Conservation (phyloP, 1,140 invertebrate species). For the Oryctes rhinoceros region DNA sequence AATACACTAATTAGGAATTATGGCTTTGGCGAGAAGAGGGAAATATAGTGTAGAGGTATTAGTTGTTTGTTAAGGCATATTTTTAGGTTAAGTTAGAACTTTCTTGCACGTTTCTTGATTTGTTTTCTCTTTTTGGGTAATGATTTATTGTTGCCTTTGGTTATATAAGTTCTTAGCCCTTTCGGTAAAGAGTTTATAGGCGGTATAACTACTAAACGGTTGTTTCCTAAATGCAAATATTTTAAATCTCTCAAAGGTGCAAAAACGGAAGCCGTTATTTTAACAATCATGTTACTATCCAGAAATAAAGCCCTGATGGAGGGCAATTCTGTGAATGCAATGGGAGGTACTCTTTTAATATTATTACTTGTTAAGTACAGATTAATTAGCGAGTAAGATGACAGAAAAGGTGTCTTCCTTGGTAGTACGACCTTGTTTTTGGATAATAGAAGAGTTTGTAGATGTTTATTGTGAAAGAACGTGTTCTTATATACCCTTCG, state of each 20-base stretch:
- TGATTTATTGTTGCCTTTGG: conserved; percentile 40
- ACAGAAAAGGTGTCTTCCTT: conserved; percentile 48
- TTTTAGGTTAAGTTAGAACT: neutral
- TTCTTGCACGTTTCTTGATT: neutral
- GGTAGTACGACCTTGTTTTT: conserved; percentile 51
- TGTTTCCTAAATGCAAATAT: conserved; percentile 54
- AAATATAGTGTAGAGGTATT: no score
- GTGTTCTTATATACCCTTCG: conserved; percentile 46
- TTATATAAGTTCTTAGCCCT: conserved; percentile 24
- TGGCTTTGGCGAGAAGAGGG: no score
- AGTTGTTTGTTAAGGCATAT: no score
- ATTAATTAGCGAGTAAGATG: conserved; percentile 48
- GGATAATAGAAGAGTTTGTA: conserved; percentile 50
- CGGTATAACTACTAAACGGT: conserved; percentile 49
- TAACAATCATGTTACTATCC: conserved; percentile 51
- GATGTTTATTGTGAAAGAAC: conserved; percentile 44
- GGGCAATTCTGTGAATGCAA: conserved; percentile 51
- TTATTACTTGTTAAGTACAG: conserved; percentile 53
- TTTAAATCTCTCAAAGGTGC: conserved; percentile 48
- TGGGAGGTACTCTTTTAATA: conserved; percentile 47
- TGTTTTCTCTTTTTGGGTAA: conserved; percentile 11
- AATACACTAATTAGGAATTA: no score
- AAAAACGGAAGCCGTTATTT: conserved; percentile 50
- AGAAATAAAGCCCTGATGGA: conserved; percentile 53
- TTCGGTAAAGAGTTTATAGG: conserved; percentile 40